phyloP scores from a whole-genome alignment of 2,113 vertebrate species.

The Hucho hucho region DNA sequence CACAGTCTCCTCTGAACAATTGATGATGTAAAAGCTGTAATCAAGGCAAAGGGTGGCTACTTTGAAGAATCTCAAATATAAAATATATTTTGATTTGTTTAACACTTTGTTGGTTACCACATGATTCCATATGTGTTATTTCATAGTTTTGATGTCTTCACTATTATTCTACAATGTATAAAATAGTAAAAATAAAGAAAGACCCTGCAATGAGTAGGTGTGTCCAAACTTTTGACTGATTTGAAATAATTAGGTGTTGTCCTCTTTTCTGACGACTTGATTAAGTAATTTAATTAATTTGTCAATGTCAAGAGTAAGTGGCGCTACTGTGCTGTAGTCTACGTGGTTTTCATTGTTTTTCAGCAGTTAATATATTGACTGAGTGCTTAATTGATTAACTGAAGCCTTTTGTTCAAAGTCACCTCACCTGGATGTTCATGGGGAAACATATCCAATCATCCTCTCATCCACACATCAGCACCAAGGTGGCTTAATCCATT shows the following conservation, averaged over 20 bases:
- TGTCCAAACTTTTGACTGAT: no score
- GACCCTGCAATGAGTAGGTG: no score
- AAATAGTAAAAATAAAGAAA: no score
- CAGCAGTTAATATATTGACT: constrained; percentile 62
- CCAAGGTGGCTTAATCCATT: constrained; percentile 26
- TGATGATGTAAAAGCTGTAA: no score
- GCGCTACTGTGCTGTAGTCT: constrained; percentile 12
- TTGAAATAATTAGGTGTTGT: neutral
- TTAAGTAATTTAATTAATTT: constrained; percentile 49
- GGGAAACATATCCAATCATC: constrained; percentile 25
- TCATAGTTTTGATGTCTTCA: no score
- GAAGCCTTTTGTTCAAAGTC: constrained; percentile 57
- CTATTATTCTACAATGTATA: no score
- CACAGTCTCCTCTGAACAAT: no score
- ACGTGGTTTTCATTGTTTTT: constrained; percentile 38
- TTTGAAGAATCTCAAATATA: no score
- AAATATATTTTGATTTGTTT: no score
- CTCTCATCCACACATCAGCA: neutral
- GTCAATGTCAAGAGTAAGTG: constrained; percentile 53
- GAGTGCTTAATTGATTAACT: constrained; percentile 56
- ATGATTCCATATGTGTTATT: no score
- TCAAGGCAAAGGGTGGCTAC: no score
- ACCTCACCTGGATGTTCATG: constrained; percentile 52
- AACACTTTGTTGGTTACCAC: no score
- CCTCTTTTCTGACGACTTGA: constrained; percentile 40